These are phyloP conservation scores for Enhydra lutris DNA, from an alignment of 2,113 vertebrate genomes.

Conservation along the genomic window DNA sequence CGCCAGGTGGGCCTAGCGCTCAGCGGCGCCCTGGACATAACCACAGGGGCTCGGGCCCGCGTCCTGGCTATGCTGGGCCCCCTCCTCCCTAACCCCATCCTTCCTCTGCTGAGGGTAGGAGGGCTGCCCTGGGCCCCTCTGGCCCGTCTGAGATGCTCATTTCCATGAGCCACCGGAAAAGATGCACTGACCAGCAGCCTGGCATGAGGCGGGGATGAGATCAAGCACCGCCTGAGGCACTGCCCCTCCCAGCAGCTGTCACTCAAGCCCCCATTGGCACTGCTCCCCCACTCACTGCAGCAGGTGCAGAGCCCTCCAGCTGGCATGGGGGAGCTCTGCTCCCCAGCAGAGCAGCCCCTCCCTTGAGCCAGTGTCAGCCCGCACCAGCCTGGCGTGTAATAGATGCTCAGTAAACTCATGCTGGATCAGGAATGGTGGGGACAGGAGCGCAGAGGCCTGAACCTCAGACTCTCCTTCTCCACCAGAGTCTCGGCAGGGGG, in stretches of 20 bases:
- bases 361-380: neutral
- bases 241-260: neutral
- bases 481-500: neutral
- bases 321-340: neutral
- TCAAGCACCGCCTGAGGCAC: rapidly evolving
- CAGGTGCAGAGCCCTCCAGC: too few species aligned
- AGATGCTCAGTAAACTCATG: neutral
- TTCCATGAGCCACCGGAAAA: neutral
- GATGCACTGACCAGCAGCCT: rapidly evolving
- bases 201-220: rapidly evolving
- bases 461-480: too few species aligned
- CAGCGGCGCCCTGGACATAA: rapidly evolving
- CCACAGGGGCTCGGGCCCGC: rapidly evolving
- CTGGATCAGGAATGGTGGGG: rapidly evolving
- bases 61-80: too few species aligned
- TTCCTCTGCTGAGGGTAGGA: neutral
- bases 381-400: neutral
- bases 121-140: neutral
- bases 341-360: neutral
- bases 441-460: rapidly evolving
- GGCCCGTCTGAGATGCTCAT: neutral
- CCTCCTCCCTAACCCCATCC: rapidly evolving
- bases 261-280: neutral
- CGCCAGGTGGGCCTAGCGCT: too few species aligned
- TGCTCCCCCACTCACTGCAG: rapidly evolving